phyloP scores from a whole-genome alignment of 1,140 invertebrate genomes.

The Pseudomyrmex cubaensis region DNA sequence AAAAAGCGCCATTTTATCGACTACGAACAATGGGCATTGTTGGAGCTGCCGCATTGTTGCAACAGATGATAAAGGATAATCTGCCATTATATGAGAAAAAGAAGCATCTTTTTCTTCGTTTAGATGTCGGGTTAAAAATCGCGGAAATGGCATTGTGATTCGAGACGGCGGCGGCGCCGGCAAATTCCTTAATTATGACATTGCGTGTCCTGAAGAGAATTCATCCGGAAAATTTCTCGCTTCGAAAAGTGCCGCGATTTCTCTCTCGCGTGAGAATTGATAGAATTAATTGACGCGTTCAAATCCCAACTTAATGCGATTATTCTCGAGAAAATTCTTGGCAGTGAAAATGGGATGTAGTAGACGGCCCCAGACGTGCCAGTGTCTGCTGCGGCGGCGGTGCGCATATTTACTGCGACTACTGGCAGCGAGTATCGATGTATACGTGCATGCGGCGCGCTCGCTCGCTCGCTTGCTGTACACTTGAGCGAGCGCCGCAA shows the following conservation, averaged over 20 bases:
- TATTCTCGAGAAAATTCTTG: background rate
- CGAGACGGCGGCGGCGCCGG: background rate
- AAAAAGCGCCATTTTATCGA: conserved; percentile 1
- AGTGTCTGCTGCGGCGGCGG: background rate
- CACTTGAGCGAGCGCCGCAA: too few relatives aligned
- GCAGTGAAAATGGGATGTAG: conserved; percentile 7
- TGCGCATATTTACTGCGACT: background rate
- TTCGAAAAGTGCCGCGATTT: conserved; percentile 9
- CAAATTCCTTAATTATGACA: conserved; percentile 38
- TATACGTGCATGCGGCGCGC: background rate
- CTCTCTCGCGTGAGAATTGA: conserved; percentile 4
- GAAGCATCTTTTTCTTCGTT: background rate
- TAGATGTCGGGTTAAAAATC: conserved; percentile 22
- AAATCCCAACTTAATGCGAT: too few relatives aligned
- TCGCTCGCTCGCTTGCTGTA: too few relatives aligned
- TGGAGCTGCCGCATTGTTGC: conserved; percentile 21
- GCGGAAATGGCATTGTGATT: conserved; percentile 14
- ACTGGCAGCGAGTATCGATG: background rate
- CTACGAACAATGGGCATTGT: conserved; percentile 14
- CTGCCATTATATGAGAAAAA: background rate
- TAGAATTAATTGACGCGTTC: conserved; percentile 31
- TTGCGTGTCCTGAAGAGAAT: conserved; percentile 21
- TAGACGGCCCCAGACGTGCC: background rate
- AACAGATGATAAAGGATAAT: conserved; percentile 19
- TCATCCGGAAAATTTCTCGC: background rate